phyloP scores from a whole-genome alignment of 2,888 invertebrate species.

The Podabrus alpinus region DNA sequence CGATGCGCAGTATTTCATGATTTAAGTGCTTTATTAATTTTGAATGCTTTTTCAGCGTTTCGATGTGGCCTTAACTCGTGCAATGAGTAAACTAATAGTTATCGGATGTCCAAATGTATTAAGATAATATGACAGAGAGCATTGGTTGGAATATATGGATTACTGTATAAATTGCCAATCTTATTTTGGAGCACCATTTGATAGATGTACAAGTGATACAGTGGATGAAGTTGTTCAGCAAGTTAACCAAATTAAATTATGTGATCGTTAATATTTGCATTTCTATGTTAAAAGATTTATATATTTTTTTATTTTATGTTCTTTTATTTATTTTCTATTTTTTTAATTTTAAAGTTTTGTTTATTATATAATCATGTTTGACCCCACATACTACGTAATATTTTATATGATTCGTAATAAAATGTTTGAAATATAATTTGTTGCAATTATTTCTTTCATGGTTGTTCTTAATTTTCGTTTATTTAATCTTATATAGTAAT shows the following conservation, averaged over 20 bases:
- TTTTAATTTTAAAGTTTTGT: no score
- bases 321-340: background rate
- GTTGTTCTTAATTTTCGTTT: no score
- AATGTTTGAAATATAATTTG: no score
- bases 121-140: slow-evolving; percentile 45
- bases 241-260: background rate
- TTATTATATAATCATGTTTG: no score
- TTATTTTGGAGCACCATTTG: slow-evolving; percentile 49
- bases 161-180: slow-evolving; percentile 47
- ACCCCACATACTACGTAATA: no score
- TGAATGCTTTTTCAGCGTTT: slow-evolving; percentile 61
- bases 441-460: no score
- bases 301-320: no score
- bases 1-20: no score
- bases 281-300: no score
- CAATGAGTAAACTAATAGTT: slow-evolving; percentile 71
- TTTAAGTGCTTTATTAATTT: background rate
- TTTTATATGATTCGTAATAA: no score
- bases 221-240: slow-evolving; percentile 4
- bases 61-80: slow-evolving; percentile 76
- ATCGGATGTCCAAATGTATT: slow-evolving; percentile 60
- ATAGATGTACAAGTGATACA: slow-evolving; percentile 2
- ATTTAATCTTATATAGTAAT: no score
- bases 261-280: background rate
- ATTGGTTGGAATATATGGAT: slow-evolving; percentile 54